Percentiles rank a stretch among this genome's conserved stretches.
phyloP scores from a whole-genome alignment of 1,140 invertebrate genomes.

The Anoplolepis gracilipes region DNA sequence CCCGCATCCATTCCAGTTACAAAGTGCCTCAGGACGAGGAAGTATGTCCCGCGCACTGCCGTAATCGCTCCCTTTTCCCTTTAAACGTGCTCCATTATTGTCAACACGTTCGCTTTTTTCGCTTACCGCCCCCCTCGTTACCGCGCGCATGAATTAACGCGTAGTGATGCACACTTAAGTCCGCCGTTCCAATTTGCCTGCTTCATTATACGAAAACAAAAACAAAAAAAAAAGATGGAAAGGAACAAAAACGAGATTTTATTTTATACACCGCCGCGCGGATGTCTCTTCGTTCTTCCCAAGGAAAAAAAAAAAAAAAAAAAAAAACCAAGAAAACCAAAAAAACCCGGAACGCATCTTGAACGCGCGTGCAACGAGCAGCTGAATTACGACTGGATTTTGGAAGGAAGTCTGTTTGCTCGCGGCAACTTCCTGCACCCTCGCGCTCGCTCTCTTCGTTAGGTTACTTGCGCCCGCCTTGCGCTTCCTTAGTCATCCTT shows the following conservation, averaged over 20 bases:
- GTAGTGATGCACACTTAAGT: not conserved
- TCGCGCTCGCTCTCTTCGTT: slow-evolving; percentile 17
- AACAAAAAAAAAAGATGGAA: not conserved
- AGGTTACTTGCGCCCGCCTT: slow-evolving; percentile 8
- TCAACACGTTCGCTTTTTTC: slow-evolving; percentile 38
- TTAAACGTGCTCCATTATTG: slow-evolving; percentile 67
- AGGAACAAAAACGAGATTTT: not conserved
- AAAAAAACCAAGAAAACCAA: too few relatives aligned
- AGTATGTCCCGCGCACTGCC: slow-evolving; percentile 61
- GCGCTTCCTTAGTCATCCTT: slow-evolving; percentile 46
- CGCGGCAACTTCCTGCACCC: slow-evolving; percentile 40
- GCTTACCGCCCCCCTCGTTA: slow-evolving; percentile 15
- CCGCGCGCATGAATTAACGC: slow-evolving; percentile 34
- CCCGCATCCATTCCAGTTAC: slow-evolving; percentile 74
- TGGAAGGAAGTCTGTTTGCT: slow-evolving; percentile 53
- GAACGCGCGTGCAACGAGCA: slow-evolving; percentile 10
- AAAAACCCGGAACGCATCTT: not conserved
- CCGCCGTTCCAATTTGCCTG: slow-evolving; percentile 5
- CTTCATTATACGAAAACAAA: not conserved
- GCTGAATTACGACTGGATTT: slow-evolving; percentile 46
- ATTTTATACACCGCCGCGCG: not conserved
- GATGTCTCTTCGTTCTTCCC: not conserved
- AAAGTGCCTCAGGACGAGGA: slow-evolving; percentile 68
- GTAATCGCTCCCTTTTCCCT: slow-evolving; percentile 70
- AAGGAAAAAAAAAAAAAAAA: too few relatives aligned